A percentile compares a stretch with the other conserved stretches of the same genome.
Evolutionary conservation across 2,113 vertebrate species (phyloP).

Genomic region (Mugil cephalus): DNA sequence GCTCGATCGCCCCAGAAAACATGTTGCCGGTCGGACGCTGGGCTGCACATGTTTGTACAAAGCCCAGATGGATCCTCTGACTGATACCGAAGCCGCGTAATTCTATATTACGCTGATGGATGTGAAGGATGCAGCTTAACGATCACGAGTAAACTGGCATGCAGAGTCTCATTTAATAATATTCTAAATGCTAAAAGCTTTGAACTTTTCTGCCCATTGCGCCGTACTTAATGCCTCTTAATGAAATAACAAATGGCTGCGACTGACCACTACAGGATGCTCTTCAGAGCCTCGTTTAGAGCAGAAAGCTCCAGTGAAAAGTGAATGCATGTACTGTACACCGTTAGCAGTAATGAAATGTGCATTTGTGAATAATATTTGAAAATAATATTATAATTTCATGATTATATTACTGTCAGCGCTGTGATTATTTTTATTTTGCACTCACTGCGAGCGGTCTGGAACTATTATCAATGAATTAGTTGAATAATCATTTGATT

Average conservation of each 20-base stretch:
- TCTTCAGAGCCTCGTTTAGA: slow-evolving; percentile 55
- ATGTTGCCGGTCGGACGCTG: slow-evolving; percentile 64
- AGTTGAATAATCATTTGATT: no score
- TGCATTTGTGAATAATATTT: neutral
- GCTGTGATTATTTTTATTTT: no score
- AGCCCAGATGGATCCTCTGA: slow-evolving; percentile 44
- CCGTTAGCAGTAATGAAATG: slow-evolving; percentile 9
- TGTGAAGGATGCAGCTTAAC: slow-evolving; percentile 58
- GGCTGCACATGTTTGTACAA: slow-evolving; percentile 51
- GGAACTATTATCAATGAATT: no score
- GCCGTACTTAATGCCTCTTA: slow-evolving; percentile 63
- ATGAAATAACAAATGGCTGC: slow-evolving; percentile 72
- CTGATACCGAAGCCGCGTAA: slow-evolving; percentile 58
- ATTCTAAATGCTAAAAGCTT: slow-evolving; percentile 72
- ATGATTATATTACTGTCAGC: no score
- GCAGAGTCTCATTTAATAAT: slow-evolving; percentile 70
- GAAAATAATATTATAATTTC: no score
- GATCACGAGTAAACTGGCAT: slow-evolving; percentile 60
- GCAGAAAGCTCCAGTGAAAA: slow-evolving; percentile 28
- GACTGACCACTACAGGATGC: slow-evolving; percentile 51
- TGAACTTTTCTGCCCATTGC: slow-evolving; percentile 66
- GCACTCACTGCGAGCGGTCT: no score
- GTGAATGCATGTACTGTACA: neutral
- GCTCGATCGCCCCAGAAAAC: slow-evolving; percentile 53
- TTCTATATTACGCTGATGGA: slow-evolving; percentile 62